Evolutionary conservation across 2,888 invertebrate genomes (phyloP).

Genomic region (Hoplodrina ambigua): DNA sequence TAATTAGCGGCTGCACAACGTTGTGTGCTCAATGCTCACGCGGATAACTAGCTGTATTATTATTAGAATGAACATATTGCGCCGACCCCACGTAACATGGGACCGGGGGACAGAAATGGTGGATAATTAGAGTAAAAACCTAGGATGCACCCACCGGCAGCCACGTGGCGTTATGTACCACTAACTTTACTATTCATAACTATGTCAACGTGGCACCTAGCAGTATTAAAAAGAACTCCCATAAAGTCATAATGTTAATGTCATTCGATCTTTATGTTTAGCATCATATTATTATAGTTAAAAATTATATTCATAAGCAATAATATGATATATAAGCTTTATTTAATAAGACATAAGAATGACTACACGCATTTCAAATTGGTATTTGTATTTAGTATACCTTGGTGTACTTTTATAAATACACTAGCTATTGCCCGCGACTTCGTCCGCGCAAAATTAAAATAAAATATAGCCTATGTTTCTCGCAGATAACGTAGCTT

Average conservation of each 20-base stretch:
- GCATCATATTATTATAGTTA: background rate
- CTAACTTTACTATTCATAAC: no score
- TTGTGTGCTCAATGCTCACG: background rate
- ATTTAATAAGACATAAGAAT: background rate
- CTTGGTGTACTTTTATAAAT: no score
- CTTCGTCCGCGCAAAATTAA: no score
- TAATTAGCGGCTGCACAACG: constrained; percentile 19
- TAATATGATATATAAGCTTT: background rate
- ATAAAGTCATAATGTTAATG: background rate
- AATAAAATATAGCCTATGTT: no score
- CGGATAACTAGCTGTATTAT: constrained; percentile 10
- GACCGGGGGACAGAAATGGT: no score
- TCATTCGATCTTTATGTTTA: background rate
- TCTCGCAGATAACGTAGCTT: no score
- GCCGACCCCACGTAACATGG: no score
- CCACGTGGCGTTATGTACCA: background rate
- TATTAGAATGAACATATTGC: background rate
- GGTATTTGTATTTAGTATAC: background rate
- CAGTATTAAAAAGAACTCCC: background rate
- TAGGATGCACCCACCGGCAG: background rate
- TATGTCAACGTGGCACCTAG: background rate
- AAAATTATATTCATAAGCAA: background rate
- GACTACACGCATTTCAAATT: background rate
- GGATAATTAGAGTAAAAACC: background rate
- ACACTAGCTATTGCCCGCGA: no score